A percentile compares a stretch with the other conserved stretches of the same genome.
Conservation (phyloP, 2,113 vertebrate species). For the Vidua chalybeata region DNA sequence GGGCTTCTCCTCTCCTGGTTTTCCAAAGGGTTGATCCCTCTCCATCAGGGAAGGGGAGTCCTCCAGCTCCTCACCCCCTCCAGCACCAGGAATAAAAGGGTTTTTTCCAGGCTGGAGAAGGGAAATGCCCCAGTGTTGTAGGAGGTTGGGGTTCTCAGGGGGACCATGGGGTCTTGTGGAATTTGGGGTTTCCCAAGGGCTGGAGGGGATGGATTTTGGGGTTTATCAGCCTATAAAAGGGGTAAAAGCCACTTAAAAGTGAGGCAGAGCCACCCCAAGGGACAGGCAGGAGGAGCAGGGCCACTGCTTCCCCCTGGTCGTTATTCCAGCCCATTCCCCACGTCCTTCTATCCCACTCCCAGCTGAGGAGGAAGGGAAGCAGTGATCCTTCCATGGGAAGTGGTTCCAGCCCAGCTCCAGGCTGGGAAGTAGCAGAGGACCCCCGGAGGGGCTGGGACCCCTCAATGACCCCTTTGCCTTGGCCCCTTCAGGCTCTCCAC, state of each 20-base stretch:
- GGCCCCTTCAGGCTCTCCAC: background rate
- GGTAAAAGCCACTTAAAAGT: background rate
- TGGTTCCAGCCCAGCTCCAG: background rate
- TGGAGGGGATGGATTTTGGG: background rate
- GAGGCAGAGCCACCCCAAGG: background rate
- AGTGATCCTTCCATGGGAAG: fast-evolving
- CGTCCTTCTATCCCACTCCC: too few relatives aligned
- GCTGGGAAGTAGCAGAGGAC: background rate
- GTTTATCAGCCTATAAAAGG: background rate
- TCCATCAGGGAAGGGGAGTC: background rate
- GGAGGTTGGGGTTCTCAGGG: background rate
- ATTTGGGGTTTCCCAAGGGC: background rate
- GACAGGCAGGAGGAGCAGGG: background rate
- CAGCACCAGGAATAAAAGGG: background rate
- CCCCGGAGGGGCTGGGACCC: background rate
- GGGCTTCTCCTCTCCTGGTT: background rate
- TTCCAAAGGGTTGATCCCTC: background rate
- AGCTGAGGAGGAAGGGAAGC: background rate
- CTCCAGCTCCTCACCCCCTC: background rate
- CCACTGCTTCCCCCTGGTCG: fast-evolving
- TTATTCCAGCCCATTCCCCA: background rate
- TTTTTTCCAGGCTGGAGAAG: background rate
- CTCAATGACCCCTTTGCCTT: background rate
- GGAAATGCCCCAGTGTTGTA: fast-evolving
- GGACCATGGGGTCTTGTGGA: too few relatives aligned